A percentile compares a stretch with the other conserved stretches of the same genome.
Conservation (phyloP, 2,797 vertebrate genomes). For the Odontamblyopus rebecca region DNA sequence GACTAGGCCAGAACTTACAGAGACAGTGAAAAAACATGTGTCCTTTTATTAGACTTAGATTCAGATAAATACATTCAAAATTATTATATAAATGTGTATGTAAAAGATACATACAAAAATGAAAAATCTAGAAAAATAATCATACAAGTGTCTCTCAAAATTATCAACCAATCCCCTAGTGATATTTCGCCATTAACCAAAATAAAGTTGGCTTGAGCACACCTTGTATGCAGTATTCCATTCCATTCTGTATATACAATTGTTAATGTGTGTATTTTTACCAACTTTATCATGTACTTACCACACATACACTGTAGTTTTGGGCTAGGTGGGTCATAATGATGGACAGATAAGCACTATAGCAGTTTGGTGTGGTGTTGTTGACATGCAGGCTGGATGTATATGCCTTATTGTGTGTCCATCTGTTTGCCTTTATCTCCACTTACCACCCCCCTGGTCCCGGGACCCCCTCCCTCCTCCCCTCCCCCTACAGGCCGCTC, state of each 20-base stretch:
- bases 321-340: not conserved
- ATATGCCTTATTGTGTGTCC: constrained; percentile 66
- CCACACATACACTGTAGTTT: not conserved
- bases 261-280: not conserved
- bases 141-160: no score
- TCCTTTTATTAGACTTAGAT: no score
- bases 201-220: not conserved
- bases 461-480: constrained; percentile 13
- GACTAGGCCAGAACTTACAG: no score
- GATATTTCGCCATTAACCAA: no score
- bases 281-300: no score
- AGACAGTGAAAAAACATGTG: no score
- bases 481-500: constrained; percentile 26
- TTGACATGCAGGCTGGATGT: constrained; percentile 63
- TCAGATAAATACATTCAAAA: no score
- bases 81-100: no score
- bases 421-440: constrained; percentile 72
- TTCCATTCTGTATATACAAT: not conserved
- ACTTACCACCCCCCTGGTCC: constrained; percentile 34
- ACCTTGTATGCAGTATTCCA: not conserved
- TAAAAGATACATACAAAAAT: no score
- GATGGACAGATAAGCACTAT: constrained; percentile 16
- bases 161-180: no score
- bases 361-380: constrained; percentile 43
- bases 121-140: no score